phyloP scores from a whole-genome alignment of 2,888 invertebrate genomes.

The Heteropelma amictum region DNA sequence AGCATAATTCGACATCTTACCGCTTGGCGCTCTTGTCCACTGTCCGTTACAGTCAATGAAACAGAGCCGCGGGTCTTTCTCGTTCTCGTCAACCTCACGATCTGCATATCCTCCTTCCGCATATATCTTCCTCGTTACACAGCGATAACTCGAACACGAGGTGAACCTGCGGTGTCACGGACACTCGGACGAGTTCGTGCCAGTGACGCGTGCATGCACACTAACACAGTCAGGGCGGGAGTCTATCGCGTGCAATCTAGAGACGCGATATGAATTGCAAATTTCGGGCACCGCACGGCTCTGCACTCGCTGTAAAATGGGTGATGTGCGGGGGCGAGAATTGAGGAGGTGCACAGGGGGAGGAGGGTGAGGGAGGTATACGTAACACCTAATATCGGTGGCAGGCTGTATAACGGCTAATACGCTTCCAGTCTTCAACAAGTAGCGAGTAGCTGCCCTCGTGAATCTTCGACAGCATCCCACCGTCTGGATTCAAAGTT shows the following conservation, averaged over 20 bases:
- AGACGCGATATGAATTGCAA: slow-evolving; percentile 70
- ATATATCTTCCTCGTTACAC: slow-evolving; percentile 26
- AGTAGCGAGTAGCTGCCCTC: slow-evolving; percentile 49
- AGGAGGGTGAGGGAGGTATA: slow-evolving; percentile 28
- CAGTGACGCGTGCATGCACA: slow-evolving; percentile 57
- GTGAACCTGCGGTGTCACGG: slow-evolving; percentile 36
- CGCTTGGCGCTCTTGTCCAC: not conserved
- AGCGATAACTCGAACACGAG: slow-evolving; percentile 12
- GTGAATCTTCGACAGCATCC: slow-evolving; percentile 20
- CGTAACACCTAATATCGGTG: slow-evolving; percentile 64
- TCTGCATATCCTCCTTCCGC: not conserved
- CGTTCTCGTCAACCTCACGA: slow-evolving; percentile 8
- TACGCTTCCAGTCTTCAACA: slow-evolving; percentile 60
- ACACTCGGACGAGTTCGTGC: slow-evolving; percentile 51
- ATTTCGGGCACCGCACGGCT: slow-evolving; percentile 50
- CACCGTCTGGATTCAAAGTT: not conserved
- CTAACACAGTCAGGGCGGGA: slow-evolving; percentile 58
- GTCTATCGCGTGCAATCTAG: slow-evolving; percentile 67
- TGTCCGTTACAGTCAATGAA: not conserved
- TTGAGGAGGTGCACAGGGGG: not conserved
- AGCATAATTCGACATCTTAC: slow-evolving; percentile 31
- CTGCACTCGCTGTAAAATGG: too few relatives aligned
- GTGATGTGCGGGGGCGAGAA: slow-evolving; percentile 2
- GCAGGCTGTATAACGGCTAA: slow-evolving; percentile 45
- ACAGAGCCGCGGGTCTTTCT: not conserved